Evolutionary conservation across 1,140 invertebrate species (phyloP).

Genomic region (Armadillidium nasatum): DNA sequence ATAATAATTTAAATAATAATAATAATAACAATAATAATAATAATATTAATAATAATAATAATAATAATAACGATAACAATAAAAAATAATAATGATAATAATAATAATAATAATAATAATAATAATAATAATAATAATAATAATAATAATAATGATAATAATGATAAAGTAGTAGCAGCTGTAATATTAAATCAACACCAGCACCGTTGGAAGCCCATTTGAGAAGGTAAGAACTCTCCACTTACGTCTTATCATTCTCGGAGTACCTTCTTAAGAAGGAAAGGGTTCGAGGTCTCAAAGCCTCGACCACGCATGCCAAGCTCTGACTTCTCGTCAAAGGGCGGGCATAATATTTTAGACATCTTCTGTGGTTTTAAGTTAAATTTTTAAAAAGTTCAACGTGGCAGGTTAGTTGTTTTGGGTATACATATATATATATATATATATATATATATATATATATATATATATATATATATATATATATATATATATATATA

Average conservation of each 20-base stretch:
- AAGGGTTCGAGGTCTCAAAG: slow-evolving; percentile 23
- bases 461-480: too few species aligned
- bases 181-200: too few species aligned
- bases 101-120: not conserved
- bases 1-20: too few species aligned
- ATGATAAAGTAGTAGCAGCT: too few species aligned
- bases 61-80: not conserved
- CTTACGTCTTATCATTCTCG: slow-evolving; percentile 22
- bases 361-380: not conserved
- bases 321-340: slow-evolving; percentile 31
- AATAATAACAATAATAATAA: too few species aligned
- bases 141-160: not conserved
- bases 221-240: not conserved
- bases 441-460: too few species aligned
- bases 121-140: not conserved
- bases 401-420: not conserved
- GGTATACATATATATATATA: not conserved
- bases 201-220: too few species aligned
- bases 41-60: too few species aligned
- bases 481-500: too few species aligned
- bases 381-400: not conserved
- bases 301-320: slow-evolving; percentile 34
- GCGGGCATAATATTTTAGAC: not conserved
- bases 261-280: slow-evolving; percentile 42
- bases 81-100: not conserved